Evolutionary conservation across 2,797 vertebrate species (phyloP).

Genomic region (Hyperoplus lanceolatus): DNA sequence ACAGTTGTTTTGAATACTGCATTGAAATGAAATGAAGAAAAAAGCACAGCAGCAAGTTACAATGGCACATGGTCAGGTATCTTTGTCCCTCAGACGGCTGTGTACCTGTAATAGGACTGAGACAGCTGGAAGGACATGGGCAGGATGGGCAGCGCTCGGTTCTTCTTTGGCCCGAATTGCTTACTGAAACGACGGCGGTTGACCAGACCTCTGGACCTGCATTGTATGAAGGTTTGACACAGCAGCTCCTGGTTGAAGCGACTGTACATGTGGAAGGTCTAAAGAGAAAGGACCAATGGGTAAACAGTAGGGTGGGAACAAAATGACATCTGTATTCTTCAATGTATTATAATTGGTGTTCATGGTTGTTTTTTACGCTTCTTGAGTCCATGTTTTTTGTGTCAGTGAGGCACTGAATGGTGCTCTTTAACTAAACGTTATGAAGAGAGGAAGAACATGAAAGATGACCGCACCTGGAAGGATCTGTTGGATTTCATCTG

Average conservation of each 20-base stretch:
- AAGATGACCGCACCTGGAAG: constrained; percentile 88
- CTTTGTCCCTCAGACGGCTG: not conserved
- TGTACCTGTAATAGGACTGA: constrained; percentile 94
- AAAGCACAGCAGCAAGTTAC: not conserved
- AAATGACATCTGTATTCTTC: too few species aligned
- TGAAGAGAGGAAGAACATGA: not conserved
- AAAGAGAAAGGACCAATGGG: not conserved
- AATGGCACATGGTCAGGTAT: not conserved
- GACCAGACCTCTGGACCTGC: constrained; percentile 89
- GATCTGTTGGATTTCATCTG: constrained; percentile 94
- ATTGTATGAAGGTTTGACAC: constrained; percentile 90
- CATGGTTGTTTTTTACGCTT: not conserved
- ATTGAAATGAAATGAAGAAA: not conserved
- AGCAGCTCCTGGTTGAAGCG: constrained; percentile 91
- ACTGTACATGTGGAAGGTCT: constrained; percentile 94
- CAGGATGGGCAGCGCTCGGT: constrained; percentile 91
- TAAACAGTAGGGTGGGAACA: not conserved
- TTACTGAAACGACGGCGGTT: constrained; percentile 92
- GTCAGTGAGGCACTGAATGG: not conserved
- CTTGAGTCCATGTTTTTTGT: not conserved
- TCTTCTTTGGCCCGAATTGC: constrained; percentile 90
- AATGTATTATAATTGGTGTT: too few species aligned
- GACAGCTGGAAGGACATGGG: constrained; percentile 99
- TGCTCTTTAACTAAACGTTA: not conserved
- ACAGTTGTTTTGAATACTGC: not conserved